These are phyloP conservation scores for Oligia latruncula DNA, from an alignment of 2,888 invertebrate species.

Conservation along the genomic window DNA sequence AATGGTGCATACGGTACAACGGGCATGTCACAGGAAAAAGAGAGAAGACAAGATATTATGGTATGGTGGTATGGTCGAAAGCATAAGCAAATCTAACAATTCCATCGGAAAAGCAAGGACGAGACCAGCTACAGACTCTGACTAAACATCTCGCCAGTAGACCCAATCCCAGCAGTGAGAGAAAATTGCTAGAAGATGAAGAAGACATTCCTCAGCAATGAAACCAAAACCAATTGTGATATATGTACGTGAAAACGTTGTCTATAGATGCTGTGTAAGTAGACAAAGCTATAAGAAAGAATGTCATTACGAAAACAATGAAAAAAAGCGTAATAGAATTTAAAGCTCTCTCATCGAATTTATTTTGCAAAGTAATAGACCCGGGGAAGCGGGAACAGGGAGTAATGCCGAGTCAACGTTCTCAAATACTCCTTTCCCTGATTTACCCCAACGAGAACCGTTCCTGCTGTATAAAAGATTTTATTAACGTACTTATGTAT, in stretches of 20 bases:
- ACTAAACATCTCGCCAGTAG: background rate
- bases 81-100: background rate
- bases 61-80: background rate
- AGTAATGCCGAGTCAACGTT: constrained; percentile 41
- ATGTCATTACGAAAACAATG: constrained; percentile 19
- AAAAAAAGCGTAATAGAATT: constrained; percentile 44
- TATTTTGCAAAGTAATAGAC: constrained; percentile 49
- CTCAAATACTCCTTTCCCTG: constrained; percentile 45
- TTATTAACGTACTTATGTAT: constrained; percentile 24
- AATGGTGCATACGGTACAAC: too few species aligned
- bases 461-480: constrained; percentile 26
- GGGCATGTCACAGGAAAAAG: background rate
- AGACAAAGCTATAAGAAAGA: background rate
- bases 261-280: background rate
- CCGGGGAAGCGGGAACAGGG: constrained; percentile 15
- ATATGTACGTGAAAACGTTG: background rate
- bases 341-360: constrained; percentile 48
- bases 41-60: background rate
- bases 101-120: background rate
- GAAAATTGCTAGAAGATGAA: background rate
- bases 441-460: constrained; percentile 38
- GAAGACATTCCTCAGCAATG: background rate
- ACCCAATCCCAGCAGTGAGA: background rate
- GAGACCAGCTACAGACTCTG: background rate
- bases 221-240: background rate